These are phyloP conservation scores for Eptatretus burgeri DNA, from an alignment of 2,113 vertebrate species.

Conservation along the genomic window DNA sequence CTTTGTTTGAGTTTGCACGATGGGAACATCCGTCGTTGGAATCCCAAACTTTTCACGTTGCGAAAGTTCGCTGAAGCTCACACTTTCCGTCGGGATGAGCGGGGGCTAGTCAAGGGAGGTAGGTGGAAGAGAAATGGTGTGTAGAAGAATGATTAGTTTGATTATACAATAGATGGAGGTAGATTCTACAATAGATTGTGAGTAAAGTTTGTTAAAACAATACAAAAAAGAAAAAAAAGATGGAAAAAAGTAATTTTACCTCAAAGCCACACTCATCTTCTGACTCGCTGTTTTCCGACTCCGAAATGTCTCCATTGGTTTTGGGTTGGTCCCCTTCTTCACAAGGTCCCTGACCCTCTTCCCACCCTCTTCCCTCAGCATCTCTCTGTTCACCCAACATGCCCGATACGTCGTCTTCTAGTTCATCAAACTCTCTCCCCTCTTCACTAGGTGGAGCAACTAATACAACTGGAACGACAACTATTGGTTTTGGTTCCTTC, in stretches of 20 bases:
- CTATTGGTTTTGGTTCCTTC: too few relatives aligned
- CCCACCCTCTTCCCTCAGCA: background rate
- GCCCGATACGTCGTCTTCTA: too few relatives aligned
- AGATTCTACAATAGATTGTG: too few relatives aligned
- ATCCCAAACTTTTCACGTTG: constrained; percentile 36
- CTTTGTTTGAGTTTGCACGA: constrained; percentile 83
- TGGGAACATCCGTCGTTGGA: constrained; percentile 49
- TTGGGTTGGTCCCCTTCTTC: constrained; percentile 3
- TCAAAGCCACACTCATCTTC: constrained; percentile 1
- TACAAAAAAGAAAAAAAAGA: too few relatives aligned
- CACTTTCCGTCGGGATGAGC: constrained; percentile 61
- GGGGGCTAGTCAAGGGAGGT: constrained; percentile 27
- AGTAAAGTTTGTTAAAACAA: too few relatives aligned
- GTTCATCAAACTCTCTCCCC: too few relatives aligned
- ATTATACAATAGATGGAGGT: too few relatives aligned
- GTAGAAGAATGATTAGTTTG: too few relatives aligned
- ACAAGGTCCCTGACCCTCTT: background rate
- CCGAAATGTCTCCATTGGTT: constrained; percentile 2
- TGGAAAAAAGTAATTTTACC: background rate
- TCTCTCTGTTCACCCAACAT: background rate
- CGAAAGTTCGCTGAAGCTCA: constrained; percentile 66
- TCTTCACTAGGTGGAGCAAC: too few relatives aligned
- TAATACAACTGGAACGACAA: too few relatives aligned
- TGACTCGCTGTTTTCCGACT: constrained; percentile 2
- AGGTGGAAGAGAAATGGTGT: too few relatives aligned